Percentiles rank a stretch among this genome's conserved stretches.
Evolutionary conservation across 2,113 vertebrate species (phyloP).

Genomic region (Microcebus griseorufus): DNA sequence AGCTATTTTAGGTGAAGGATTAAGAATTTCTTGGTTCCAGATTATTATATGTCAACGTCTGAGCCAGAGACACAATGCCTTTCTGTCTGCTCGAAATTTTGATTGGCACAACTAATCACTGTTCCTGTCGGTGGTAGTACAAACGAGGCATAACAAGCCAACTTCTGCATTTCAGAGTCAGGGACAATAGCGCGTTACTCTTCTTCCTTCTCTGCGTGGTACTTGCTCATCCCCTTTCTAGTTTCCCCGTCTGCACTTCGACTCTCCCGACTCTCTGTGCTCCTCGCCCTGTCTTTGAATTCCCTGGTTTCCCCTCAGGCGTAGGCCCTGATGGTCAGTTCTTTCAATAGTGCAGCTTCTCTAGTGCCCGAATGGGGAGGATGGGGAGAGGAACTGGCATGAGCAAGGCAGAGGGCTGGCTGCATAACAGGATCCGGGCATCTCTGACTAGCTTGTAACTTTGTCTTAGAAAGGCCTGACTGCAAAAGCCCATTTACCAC

Average conservation of each 20-base stretch:
- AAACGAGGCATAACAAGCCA: background rate
- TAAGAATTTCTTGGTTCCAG: constrained; percentile 68
- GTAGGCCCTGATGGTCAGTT: background rate
- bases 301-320: background rate
- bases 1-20: constrained; percentile 62
- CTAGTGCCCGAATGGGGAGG: background rate
- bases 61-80: constrained; percentile 39
- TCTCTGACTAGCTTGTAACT: background rate
- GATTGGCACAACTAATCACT: background rate
- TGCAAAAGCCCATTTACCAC: background rate
- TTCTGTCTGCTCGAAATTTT: constrained; percentile 36
- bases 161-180: background rate
- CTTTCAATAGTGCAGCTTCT: background rate
- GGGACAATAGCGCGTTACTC: background rate
- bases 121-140: background rate
- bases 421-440: background rate
- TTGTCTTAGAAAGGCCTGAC: background rate
- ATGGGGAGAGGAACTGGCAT: background rate
- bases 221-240: background rate
- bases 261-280: background rate
- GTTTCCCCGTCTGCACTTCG: background rate
- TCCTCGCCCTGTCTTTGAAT: background rate
- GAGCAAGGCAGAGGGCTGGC: background rate
- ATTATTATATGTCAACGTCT: constrained; percentile 60
- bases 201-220: background rate